Base-by-base conservation (phyloP, 2,113 vertebrate genomes). In the Pyxicephalus adspersus region DNA sequence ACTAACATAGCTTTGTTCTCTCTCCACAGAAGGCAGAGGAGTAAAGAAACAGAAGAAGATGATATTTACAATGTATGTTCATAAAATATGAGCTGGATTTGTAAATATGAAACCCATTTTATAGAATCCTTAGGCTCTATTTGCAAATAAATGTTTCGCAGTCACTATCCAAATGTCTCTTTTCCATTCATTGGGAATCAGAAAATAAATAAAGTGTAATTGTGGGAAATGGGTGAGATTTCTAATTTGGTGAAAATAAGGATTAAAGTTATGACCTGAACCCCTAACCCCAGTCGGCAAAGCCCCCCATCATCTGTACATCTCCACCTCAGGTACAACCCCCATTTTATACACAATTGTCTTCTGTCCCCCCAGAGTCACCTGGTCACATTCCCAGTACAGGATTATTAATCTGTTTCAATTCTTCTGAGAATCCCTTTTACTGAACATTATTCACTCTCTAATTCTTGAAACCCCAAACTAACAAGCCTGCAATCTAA, bases 101-200 rank as follows among this genome's bases (percentile, higher is more conserved):
- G 29, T 75, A 75, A 66, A 75, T 65, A 25, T 23, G 4, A 16
- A 9, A 29, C 19, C 23, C 13, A 28, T 26, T 45, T 34, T 73
- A 26, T 79, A 64, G 45, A 28, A 28, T 74, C 34, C 54, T 45
- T 15, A 18, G 5, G 31, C 71, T 75, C 70, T 75, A 75, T 70
- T 50, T 66, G 80, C 80, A 45, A 82, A 82, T 82, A 82, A 66
- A 82, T 58, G 45, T 1, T 57, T 7, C 23, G 70, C 70, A 82
- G 18, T 72, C 17, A 22, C 60, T 64, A 17, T 57, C 63, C 28
- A 22, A 55, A 18, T 55, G 63, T 60, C 13, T 23, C 5, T 1
- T 8, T 20, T 79, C 20, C 31, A 57, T 57, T 65, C 19, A 20
- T 23, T 38, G 5, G 20, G 3, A 1, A 25, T 75, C 26, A 29